phyloP scores from a whole-genome alignment of 2,888 invertebrate genomes.

The Andrena fulva region DNA sequence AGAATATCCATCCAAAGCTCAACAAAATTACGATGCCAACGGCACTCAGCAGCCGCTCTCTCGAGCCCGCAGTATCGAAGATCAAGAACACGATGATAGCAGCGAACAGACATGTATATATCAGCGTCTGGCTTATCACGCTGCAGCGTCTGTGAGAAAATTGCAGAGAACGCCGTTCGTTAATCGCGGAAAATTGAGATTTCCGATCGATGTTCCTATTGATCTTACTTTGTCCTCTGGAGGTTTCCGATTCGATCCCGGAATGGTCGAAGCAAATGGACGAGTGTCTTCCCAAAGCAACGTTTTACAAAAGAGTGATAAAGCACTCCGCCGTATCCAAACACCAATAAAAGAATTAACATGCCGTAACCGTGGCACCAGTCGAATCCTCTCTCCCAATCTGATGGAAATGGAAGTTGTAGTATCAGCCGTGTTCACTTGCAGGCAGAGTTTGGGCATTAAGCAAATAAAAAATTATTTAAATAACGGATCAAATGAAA shows the following conservation, averaged over 20 bases:
- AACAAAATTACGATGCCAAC: conserved; percentile 89
- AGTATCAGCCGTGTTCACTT: neutral
- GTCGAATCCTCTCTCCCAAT: conserved; percentile 62
- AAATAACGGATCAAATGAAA: too few species aligned
- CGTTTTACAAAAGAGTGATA: conserved; percentile 89
- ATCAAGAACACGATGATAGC: conserved; percentile 87
- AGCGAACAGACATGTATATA: conserved; percentile 85
- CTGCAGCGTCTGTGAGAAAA: conserved; percentile 85
- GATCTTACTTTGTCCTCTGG: conserved; percentile 29
- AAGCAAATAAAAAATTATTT: too few species aligned
- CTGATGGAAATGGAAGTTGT: conserved; percentile 56
- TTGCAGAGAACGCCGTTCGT: neutral
- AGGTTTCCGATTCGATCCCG: neutral
- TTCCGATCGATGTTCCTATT: neutral
- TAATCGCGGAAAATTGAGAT: neutral
- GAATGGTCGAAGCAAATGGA: conserved; percentile 67
- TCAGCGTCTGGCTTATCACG: conserved; percentile 69
- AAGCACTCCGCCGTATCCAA: conserved; percentile 88
- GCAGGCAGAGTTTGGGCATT: too few species aligned
- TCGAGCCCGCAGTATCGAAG: conserved; percentile 87
- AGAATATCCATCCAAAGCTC: conserved; percentile 88
- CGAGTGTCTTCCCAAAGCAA: conserved; percentile 84
- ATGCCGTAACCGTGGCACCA: conserved; percentile 91
- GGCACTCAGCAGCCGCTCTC: conserved; percentile 89
- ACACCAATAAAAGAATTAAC: conserved; percentile 87